Base-by-base conservation (phyloP, 2,888 invertebrate species). In the Cephus sareptanus region DNA sequence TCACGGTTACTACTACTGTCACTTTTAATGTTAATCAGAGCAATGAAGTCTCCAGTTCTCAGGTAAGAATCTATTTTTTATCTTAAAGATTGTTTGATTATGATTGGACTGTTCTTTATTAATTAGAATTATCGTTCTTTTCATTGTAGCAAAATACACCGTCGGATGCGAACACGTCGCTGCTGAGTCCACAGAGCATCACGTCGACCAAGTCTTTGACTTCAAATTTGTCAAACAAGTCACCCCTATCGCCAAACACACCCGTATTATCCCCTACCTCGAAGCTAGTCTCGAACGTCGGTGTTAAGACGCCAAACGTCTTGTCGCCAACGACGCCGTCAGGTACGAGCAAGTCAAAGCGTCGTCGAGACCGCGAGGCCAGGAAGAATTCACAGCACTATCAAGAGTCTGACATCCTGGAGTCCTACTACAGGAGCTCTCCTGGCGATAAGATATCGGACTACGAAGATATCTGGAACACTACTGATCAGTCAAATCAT, bases 391-490 rank as follows among this genome's bases (percentile, higher is more conserved):
- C 92, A 2, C 91, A 92, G 71, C 92, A 92, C 82, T 93, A 93
- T 82, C 92, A 95, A 92, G 96, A 96, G 89, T 96, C 96, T 31
- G 96, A 97, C 89, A 97, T 97, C 81, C 92, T 97, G 83, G 97
- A 97, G 91, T 96, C 97, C 77, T 97, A 97, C 89, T 97, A 96
- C 89, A 94, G 96, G 85, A 97, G 97, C 91, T 96, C 96, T 1
- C 93, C 98, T 56, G 96, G 96, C 81, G 98, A 98, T 90, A 98
- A 98, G 92, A 95, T 97, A 74, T 98, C 98, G 86, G 98, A 98
- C 92, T 98, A 98, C 89, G 98, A 98, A 92, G 98, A 98, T 90
- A 95, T 98, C 85, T 98, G 98, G 98, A 91, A 91, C 77, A 89
- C 91, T 15, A 91, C 90, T n/a, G 91, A 91, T 40, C 90, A 90